Percentiles rank a stretch among this genome's conserved stretches.
Conservation (phyloP, 2,888 invertebrate genomes). For the Callyntrura sp. region DNA sequence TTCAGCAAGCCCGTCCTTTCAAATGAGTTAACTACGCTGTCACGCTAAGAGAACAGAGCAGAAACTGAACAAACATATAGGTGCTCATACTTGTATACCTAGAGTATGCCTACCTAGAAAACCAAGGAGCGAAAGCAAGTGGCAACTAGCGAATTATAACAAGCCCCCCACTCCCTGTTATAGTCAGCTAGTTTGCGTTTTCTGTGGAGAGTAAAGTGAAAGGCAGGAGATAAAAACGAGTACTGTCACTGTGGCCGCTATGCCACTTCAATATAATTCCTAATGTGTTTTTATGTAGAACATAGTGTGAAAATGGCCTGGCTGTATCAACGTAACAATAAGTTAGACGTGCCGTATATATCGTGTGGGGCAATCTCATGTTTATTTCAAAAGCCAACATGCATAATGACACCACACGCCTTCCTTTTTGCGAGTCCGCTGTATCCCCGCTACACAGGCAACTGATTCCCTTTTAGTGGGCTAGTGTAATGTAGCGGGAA, state of each 20-base stretch:
- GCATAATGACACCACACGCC: background rate
- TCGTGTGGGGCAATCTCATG: slow-evolving; percentile 51
- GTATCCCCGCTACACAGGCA: background rate
- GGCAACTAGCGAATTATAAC: too few relatives aligned
- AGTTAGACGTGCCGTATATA: background rate
- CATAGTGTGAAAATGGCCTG: slow-evolving; percentile 16
- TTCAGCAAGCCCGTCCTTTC: slow-evolving; percentile 35
- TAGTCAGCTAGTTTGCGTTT: too few relatives aligned
- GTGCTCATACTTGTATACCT: too few relatives aligned
- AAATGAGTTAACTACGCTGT: slow-evolving; percentile 55
- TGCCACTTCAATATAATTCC: too few relatives aligned
- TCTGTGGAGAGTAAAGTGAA: background rate
- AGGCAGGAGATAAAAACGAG: background rate
- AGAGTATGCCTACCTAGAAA: too few relatives aligned
- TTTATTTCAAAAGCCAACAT: slow-evolving; percentile 48
- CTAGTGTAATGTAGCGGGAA: too few relatives aligned
- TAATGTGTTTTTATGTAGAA: background rate
- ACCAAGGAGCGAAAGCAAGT: too few relatives aligned
- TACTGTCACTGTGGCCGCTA: background rate
- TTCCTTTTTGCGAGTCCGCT: background rate
- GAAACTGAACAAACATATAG: background rate
- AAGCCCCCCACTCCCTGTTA: too few relatives aligned
- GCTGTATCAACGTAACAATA: slow-evolving; percentile 8
- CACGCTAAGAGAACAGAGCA: background rate
- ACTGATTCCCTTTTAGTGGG: background rate